Percentiles rank a stretch among this genome's conserved stretches.
These are phyloP conservation scores for Amphipyra berbera DNA, from an alignment of 2,888 invertebrate genomes.

Conservation along the genomic window DNA sequence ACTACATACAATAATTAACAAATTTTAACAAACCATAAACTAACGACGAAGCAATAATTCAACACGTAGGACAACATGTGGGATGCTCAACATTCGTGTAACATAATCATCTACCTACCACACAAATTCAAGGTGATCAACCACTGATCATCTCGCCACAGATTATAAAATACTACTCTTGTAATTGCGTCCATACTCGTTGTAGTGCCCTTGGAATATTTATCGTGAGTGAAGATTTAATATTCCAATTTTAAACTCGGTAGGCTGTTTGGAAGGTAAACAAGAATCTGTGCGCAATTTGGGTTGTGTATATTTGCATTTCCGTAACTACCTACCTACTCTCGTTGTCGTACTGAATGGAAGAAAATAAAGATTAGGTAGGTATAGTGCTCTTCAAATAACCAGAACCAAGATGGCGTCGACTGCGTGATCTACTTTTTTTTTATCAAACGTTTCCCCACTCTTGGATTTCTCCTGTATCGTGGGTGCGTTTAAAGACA, in stretches of 20 bases:
- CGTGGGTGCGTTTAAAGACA: too few relatives aligned
- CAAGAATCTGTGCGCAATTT: constrained; percentile 24
- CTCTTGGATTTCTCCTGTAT: too few relatives aligned
- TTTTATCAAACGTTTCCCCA: too few relatives aligned
- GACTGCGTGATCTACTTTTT: too few relatives aligned
- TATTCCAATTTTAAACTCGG: constrained; percentile 37
- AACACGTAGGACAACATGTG: constrained; percentile 43
- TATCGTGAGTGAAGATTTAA: constrained; percentile 36
- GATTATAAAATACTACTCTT: constrained; percentile 52
- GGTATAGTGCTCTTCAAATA: too few relatives aligned
- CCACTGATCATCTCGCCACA: constrained; percentile 51
- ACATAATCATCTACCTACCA: constrained; percentile 16
- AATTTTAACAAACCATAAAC: neutral
- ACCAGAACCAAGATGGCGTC: too few relatives aligned
- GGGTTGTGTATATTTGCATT: constrained; percentile 15
- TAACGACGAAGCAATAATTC: constrained; percentile 1
- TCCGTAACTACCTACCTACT: constrained; percentile 11
- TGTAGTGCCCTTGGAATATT: constrained; percentile 46
- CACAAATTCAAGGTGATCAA: constrained; percentile 53
- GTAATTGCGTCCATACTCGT: constrained; percentile 50
- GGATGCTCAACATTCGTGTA: constrained; percentile 39
- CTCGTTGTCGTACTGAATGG: constrained; percentile 1
- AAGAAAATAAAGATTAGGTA: neutral
- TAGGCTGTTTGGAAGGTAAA: constrained; percentile 26
- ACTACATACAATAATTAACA: too few relatives aligned